phyloP scores from a whole-genome alignment of 2,888 invertebrate genomes.

The Euspilapteryx auroguttella region DNA sequence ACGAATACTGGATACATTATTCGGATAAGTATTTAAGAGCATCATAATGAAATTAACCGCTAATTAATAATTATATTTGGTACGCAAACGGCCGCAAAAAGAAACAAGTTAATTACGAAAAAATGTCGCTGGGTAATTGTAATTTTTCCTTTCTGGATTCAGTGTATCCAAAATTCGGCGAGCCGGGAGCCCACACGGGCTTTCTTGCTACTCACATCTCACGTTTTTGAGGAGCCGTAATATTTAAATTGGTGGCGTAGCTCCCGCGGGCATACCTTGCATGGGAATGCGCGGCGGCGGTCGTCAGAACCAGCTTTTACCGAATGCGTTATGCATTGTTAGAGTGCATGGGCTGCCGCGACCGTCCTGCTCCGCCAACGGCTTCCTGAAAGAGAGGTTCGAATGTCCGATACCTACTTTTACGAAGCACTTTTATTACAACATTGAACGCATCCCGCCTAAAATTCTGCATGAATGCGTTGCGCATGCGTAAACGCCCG shows the following conservation, averaged over 20 bases:
- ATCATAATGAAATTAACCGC: slow-evolving; percentile 25
- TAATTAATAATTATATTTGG: slow-evolving; percentile 38
- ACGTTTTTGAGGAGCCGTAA: slow-evolving; percentile 58
- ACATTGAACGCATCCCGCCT: slow-evolving; percentile 54
- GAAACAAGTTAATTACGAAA: slow-evolving; percentile 52
- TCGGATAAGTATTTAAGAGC: too few species aligned
- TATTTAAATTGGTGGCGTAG: slow-evolving; percentile 58
- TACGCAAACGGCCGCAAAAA: slow-evolving; percentile 20
- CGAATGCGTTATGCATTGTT: slow-evolving; percentile 47
- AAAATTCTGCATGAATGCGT: slow-evolving; percentile 60
- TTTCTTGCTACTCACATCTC: slow-evolving; percentile 53
- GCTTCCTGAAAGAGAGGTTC: too few species aligned
- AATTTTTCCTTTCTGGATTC: slow-evolving; percentile 37
- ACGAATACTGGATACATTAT: too few species aligned
- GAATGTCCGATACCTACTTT: too few species aligned
- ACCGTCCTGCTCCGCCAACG: too few species aligned
- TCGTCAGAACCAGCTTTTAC: slow-evolving; percentile 51
- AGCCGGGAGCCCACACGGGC: slow-evolving; percentile 42
- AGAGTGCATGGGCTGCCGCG: slow-evolving; percentile 31
- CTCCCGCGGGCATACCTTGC: slow-evolving; percentile 55
- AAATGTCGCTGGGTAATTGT: slow-evolving; percentile 39
- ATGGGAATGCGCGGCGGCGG: slow-evolving; percentile 54
- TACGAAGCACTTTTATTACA: slow-evolving; percentile 29
- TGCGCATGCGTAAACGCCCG: slow-evolving; percentile 41
- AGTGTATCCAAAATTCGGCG: slow-evolving; percentile 38